phyloP scores from a whole-genome alignment of 2,797 vertebrate genomes.

The Nannoperca australis region DNA sequence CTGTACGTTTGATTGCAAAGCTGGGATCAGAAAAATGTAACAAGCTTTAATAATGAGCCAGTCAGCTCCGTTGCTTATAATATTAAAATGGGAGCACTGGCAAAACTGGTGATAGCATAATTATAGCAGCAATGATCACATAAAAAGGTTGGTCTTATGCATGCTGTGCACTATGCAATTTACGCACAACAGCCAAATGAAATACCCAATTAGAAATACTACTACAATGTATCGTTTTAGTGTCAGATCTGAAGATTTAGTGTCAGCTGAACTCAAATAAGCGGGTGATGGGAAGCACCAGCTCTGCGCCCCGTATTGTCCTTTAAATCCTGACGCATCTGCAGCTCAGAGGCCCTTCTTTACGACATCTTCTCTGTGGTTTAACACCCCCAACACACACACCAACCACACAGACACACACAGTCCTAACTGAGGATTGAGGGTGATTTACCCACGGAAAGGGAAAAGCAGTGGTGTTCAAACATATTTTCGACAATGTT shows the following conservation, averaged over 20 bases:
- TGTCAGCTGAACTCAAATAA: slow-evolving; percentile 82
- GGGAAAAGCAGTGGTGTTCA: slow-evolving; percentile 34
- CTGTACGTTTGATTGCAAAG: slow-evolving; percentile 74
- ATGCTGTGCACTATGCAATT: neutral
- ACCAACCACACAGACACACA: slow-evolving; percentile 28
- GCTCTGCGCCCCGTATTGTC: slow-evolving; percentile 68
- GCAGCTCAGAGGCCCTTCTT: slow-evolving; percentile 81
- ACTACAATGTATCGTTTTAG: slow-evolving; percentile 32
- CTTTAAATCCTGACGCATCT: slow-evolving; percentile 78
- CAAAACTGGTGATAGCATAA: slow-evolving; percentile 67
- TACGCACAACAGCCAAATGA: slow-evolving; percentile 40
- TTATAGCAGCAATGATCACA: slow-evolving; percentile 62
- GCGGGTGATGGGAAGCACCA: slow-evolving; percentile 79
- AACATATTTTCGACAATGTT: slow-evolving; percentile 19
- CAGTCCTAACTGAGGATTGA: neutral
- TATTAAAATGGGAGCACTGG: slow-evolving; percentile 68
- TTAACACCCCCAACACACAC: slow-evolving; percentile 51
- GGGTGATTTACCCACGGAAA: slow-evolving; percentile 8
- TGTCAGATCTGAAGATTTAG: slow-evolving; percentile 66
- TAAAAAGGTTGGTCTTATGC: slow-evolving; percentile 44
- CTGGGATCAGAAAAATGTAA: slow-evolving; percentile 64
- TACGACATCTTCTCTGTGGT: slow-evolving; percentile 53
- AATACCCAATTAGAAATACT: slow-evolving; percentile 34
- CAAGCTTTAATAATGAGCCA: slow-evolving; percentile 73
- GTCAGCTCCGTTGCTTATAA: slow-evolving; percentile 70